phyloP scores from a whole-genome alignment of 2,113 vertebrate genomes.

The Sterrhoptilus dennistouni region DNA sequence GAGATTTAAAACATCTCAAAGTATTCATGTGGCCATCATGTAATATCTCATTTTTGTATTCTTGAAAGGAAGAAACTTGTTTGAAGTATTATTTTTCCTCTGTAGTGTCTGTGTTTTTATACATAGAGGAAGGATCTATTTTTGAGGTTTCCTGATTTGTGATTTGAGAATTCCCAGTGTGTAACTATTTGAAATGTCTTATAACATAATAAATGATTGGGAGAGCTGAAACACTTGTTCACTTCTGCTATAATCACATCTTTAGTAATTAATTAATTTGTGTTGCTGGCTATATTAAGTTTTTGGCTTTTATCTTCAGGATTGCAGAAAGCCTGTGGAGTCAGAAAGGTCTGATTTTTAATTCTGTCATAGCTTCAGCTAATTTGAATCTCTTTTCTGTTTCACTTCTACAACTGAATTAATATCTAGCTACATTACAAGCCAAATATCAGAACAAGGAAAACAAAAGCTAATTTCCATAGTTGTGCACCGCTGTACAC shows the following conservation, averaged over 20 bases:
- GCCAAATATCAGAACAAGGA: background rate
- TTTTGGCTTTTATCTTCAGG: background rate
- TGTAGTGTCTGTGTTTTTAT: background rate
- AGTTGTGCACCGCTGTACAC: background rate
- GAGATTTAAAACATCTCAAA: background rate
- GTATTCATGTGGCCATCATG: background rate
- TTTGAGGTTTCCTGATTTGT: background rate
- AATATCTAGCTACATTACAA: background rate
- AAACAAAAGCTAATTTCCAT: background rate
- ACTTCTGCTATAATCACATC: background rate
- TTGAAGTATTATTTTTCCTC: background rate
- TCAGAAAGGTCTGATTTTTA: background rate
- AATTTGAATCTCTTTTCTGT: background rate
- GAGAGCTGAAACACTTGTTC: background rate
- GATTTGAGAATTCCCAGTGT: background rate
- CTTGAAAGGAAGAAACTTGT: background rate
- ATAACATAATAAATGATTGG: background rate
- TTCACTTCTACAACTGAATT: background rate
- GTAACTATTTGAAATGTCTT: background rate
- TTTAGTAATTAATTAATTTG: background rate
- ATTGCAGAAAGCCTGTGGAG: background rate
- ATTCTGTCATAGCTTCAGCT: background rate
- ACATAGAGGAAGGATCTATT: background rate
- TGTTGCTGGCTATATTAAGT: background rate
- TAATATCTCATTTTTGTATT: background rate